Evolutionary conservation across 2,113 vertebrate species (phyloP).

Genomic region (Notothenia rossii): DNA sequence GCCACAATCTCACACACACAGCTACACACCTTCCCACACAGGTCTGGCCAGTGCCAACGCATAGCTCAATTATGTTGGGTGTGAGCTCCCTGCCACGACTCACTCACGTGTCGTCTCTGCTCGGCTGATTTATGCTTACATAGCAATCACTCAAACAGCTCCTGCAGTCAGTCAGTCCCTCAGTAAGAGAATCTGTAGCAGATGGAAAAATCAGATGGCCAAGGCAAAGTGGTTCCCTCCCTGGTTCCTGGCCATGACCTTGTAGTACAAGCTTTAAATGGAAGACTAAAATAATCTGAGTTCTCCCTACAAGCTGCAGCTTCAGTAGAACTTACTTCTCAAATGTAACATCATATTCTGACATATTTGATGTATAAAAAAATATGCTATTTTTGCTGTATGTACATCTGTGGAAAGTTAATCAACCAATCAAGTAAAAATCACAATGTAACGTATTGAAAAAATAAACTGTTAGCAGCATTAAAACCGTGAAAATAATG

Average conservation of each 20-base stretch:
- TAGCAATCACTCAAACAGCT: constrained; percentile 23
- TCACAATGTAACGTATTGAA: neutral
- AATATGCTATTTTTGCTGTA: too few species aligned
- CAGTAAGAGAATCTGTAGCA: neutral
- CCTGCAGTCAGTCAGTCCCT: neutral
- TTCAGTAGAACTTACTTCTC: neutral
- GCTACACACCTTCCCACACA: constrained; percentile 26
- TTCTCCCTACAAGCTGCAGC: neutral
- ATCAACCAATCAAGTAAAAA: neutral
- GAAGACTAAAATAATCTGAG: neutral
- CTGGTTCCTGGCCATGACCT: neutral
- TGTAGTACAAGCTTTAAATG: constrained; percentile 1
- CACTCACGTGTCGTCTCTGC: constrained; percentile 48
- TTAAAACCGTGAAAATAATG: too few species aligned
- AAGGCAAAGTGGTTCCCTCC: neutral
- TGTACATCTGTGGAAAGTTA: neutral
- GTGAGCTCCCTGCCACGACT: constrained; percentile 31
- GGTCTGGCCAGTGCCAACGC: neutral
- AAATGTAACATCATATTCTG: neutral
- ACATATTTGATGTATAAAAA: neutral
- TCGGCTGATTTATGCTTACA: constrained; percentile 34
- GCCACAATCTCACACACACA: neutral
- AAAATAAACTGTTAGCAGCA: neutral
- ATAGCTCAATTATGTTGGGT: constrained; percentile 5
- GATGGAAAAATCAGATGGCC: constrained; percentile 10